A percentile compares a stretch with the other conserved stretches of the same genome.
Conservation (phyloP, 2,888 invertebrate genomes). For the Liopterus haemorrhoidalis region DNA sequence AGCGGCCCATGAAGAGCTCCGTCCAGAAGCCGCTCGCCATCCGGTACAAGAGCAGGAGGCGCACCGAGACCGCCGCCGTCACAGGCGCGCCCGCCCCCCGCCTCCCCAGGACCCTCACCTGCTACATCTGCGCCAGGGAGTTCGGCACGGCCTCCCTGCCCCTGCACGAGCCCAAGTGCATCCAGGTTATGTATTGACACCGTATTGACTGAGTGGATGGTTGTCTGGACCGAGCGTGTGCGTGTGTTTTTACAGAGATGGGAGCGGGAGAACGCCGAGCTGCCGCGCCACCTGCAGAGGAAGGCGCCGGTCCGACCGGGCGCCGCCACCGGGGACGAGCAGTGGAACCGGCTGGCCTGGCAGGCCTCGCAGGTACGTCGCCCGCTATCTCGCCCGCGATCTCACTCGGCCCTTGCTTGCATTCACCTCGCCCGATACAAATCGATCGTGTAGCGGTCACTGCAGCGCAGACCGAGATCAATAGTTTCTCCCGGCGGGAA, state of each 20-base stretch:
- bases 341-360: slow-evolving; percentile 52
- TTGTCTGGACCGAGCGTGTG: neutral
- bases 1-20: slow-evolving; percentile 41
- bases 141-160: slow-evolving; percentile 60
- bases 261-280: slow-evolving; percentile 54
- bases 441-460: no score
- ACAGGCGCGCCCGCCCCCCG: slow-evolving; percentile 13
- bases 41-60: slow-evolving; percentile 42
- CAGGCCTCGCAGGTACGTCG: slow-evolving; percentile 49
- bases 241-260: slow-evolving; percentile 49
- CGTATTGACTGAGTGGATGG: neutral
- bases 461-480: no score
- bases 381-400: neutral
- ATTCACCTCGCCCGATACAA: no score
- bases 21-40: slow-evolving; percentile 51
- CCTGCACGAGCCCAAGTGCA: slow-evolving; percentile 62
- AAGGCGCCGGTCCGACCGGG: slow-evolving; percentile 52
- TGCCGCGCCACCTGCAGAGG: slow-evolving; percentile 50
- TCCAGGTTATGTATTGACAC: slow-evolving; percentile 47
- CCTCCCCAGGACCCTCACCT: slow-evolving; percentile 46
- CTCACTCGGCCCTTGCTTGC: no score
- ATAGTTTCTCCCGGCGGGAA: no score
- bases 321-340: slow-evolving; percentile 41
- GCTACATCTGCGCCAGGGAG: slow-evolving; percentile 61
- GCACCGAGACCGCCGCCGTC: no score